phyloP scores from a whole-genome alignment of 2,113 vertebrate genomes.

The Pao palembangensis region DNA sequence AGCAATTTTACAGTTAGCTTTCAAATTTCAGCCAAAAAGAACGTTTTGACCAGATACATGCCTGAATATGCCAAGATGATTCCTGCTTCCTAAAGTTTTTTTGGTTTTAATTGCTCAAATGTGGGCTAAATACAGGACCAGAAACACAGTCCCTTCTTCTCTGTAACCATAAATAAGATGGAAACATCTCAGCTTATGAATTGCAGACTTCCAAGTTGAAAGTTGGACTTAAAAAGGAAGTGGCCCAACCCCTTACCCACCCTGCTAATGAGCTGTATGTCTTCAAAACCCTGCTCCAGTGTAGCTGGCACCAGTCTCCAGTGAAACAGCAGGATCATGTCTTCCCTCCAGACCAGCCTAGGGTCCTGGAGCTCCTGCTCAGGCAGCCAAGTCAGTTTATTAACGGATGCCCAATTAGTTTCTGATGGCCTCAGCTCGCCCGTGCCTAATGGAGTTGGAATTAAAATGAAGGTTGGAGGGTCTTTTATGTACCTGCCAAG shows the following conservation, averaged over 20 bases:
- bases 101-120: conserved; percentile 41
- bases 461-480: conserved; percentile 33
- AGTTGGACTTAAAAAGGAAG: conserved; percentile 35
- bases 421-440: conserved; percentile 56
- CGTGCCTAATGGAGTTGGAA: conserved; percentile 50
- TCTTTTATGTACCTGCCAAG: conserved; percentile 52
- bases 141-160: conserved; percentile 18
- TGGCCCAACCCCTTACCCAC: conserved; percentile 23
- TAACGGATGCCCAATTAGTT: conserved; percentile 66
- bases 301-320: conserved; percentile 31
- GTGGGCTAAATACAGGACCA: conserved; percentile 18
- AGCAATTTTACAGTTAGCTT: conserved; percentile 31
- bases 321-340: conserved; percentile 37
- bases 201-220: conserved; percentile 25
- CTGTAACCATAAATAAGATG: conserved; percentile 34
- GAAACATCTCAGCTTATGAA: conserved; percentile 22
- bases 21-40: conserved; percentile 24
- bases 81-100: conserved; percentile 26
- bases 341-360: conserved; percentile 42
- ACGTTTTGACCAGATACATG: background rate
- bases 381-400: conserved; percentile 47
- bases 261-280: conserved; percentile 44
- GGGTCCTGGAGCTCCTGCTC: conserved; percentile 17
- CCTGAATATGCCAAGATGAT: conserved; percentile 20
- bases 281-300: conserved; percentile 44